Evolutionary conservation across 1,140 invertebrate genomes (phyloP), one percentile per base, ranked within the genome.

Genomic region (Caerostris darwini): DNA sequence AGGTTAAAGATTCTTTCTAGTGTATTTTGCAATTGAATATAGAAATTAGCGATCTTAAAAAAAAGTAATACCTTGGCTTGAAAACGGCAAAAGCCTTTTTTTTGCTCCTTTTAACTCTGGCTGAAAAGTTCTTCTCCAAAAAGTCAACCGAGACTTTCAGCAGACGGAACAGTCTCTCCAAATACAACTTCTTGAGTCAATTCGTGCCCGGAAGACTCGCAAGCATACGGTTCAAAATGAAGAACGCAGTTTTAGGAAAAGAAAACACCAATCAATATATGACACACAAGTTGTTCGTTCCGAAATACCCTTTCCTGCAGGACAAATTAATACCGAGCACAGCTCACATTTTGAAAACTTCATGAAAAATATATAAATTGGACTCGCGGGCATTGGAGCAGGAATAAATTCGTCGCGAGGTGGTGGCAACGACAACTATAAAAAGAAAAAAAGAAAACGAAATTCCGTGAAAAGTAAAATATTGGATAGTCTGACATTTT

Each of bases 401-500:
- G 69, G 12, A 82, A 81, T n/a, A 82, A 56, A 91, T 81, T 81
- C 71, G 56, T 56, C 10, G 59, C 19, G 53, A 54, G 19, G 3
- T 50, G 50, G 34, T 34, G 34, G 34, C 34, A 34, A 34, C 34
- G 34, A 34, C 34, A 34, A 34, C 34, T 34, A 34, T 2, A 34
- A 34, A 34, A 34, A 34, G 0, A 34, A 34, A 34, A 2, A 2
- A 34, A 34, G 2, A 34, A 34, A 34, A 34, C 2, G 34, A 34
- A 34, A 34, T 34, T 34, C 2, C 2, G 34, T 34, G 34, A 34
- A 34, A 34, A 34, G 2, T 34, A 34, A 34, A 34, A 58, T 61
- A 91, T 91, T 56, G 10, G 58, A 64, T 64, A 67, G 90, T 57
- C 90, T 92, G 90, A 85, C 82, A 81, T 92, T 92, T 85, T 92